phyloP scores from a whole-genome alignment of 53 echinoderm and acorn worm genomes.

The Stichopus horrens region DNA sequence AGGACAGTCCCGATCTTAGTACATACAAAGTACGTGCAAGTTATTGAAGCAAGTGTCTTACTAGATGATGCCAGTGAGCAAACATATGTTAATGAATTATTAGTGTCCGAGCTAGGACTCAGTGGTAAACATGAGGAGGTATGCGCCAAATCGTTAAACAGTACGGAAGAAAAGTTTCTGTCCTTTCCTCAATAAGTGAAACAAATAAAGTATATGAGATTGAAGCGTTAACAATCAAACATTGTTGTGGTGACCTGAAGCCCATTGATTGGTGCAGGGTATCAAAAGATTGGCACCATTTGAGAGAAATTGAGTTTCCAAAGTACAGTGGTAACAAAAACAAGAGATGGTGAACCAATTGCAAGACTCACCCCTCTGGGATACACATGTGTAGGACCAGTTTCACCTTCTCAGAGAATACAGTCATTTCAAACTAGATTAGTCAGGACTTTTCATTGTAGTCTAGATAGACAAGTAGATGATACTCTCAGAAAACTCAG shows the following conservation, averaged over 20 bases:
- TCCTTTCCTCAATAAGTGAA: conserved; percentile 25
- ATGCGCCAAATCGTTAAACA: conserved; percentile 3
- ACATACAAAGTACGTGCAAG: background rate
- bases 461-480: background rate
- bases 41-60: conserved; percentile 35
- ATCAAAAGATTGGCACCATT: conserved; percentile 19
- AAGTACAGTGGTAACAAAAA: background rate
- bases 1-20: conserved; percentile 19
- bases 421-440: conserved; percentile 9
- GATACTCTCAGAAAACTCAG: conserved; percentile 26
- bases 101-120: conserved; percentile 26
- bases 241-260: conserved; percentile 23
- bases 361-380: conserved; percentile 51
- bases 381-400: conserved; percentile 49
- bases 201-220: conserved; percentile 22
- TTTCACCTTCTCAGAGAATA: background rate
- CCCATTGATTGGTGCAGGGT: conserved; percentile 26
- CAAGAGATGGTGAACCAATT: conserved; percentile 40
- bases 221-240: conserved; percentile 35
- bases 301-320: conserved; percentile 32
- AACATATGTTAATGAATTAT: conserved; percentile 37
- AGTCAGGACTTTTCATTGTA: background rate
- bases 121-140: conserved; percentile 30
- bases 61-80: conserved; percentile 46
- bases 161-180: conserved; percentile 33